These are phyloP conservation scores for Tyrannus savana DNA, from an alignment of 2,113 vertebrate genomes.

Conservation along the genomic window DNA sequence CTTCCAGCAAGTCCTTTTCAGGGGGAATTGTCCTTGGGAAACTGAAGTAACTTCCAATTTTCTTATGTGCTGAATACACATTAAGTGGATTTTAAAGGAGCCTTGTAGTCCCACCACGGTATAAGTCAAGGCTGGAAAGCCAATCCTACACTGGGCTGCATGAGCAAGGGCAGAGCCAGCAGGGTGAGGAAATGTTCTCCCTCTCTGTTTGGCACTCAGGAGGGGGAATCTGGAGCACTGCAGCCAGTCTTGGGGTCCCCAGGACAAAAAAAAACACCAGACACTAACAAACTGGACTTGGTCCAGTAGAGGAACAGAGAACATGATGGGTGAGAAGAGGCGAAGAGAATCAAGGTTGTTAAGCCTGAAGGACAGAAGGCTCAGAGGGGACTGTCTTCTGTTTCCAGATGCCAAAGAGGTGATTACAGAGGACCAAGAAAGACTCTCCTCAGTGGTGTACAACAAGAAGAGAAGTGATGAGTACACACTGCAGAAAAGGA, in stretches of 20 bases:
- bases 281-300: not conserved
- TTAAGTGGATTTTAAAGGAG: not conserved
- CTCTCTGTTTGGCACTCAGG: not conserved
- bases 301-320: not conserved
- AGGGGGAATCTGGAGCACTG: not conserved
- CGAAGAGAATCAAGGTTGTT: not conserved
- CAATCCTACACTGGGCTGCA: not conserved
- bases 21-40: not conserved
- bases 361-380: not conserved
- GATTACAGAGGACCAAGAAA: not conserved
- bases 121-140: not conserved
- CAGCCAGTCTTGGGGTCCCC: too few species aligned
- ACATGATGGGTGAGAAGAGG: not conserved
- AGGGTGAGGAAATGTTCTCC: accelerated
- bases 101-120: not conserved
- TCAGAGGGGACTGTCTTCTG: not conserved
- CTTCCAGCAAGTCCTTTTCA: not conserved
- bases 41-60: not conserved
- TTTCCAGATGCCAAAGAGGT: not conserved
- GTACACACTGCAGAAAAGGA: not conserved
- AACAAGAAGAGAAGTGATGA: not conserved
- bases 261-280: not conserved
- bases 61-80: not conserved
- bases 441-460: not conserved
- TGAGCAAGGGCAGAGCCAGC: not conserved